Conservation (phyloP, 2,113 vertebrate genomes). For the Emydura subglobosa region DNA sequence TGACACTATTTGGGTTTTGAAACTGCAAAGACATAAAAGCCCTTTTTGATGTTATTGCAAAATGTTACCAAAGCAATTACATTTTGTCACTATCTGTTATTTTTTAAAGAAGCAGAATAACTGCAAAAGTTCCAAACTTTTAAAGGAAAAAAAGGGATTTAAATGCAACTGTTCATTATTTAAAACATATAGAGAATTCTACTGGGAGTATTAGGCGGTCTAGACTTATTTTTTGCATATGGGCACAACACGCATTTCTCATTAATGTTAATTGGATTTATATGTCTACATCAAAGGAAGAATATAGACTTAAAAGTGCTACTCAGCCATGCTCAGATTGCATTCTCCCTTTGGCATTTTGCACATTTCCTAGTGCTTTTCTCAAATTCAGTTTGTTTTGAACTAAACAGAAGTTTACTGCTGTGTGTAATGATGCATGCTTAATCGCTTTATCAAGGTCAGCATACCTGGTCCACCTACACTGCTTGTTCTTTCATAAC, state of each 20-base stretch:
- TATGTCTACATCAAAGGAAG: slow-evolving; percentile 51
- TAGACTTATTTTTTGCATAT: slow-evolving; percentile 9
- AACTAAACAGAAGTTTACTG: neutral
- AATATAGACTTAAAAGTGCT: slow-evolving; percentile 35
- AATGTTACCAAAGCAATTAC: slow-evolving; percentile 69
- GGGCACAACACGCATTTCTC: slow-evolving; percentile 27
- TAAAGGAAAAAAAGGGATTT: slow-evolving; percentile 17
- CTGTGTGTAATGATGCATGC: neutral
- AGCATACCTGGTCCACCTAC: neutral
- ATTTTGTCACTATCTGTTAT: slow-evolving; percentile 33
- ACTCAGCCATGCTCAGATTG: slow-evolving; percentile 12
- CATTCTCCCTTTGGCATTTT: slow-evolving; percentile 27
- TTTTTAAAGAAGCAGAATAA: slow-evolving; percentile 45
- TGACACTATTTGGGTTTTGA: slow-evolving; percentile 47
- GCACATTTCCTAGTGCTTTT: neutral
- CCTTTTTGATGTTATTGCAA: slow-evolving; percentile 54
- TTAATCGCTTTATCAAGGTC: slow-evolving; percentile 29
- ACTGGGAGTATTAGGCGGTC: neutral
- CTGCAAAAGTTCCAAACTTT: slow-evolving; percentile 34
- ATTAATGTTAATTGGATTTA: slow-evolving; percentile 61
- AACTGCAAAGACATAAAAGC: slow-evolving; percentile 62
- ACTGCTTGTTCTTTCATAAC: neutral
- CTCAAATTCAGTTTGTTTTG: neutral
- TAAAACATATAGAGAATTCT: slow-evolving; percentile 18
- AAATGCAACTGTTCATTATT: slow-evolving; percentile 21